phyloP scores from a whole-genome alignment of 2,797 vertebrate genomes.

The Argya squamiceps region DNA sequence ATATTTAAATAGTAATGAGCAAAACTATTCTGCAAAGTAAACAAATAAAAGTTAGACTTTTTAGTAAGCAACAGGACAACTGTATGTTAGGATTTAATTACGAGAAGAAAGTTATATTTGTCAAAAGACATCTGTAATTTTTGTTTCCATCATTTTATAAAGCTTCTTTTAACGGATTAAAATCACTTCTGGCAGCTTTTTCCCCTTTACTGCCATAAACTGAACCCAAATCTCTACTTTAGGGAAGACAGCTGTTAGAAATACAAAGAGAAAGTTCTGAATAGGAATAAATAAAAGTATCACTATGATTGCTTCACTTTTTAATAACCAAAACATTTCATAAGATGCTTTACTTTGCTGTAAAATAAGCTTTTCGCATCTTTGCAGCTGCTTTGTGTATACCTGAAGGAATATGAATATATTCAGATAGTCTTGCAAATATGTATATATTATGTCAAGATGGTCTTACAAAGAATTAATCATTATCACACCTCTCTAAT shows the following conservation, averaged over 20 bases:
- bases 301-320: not conserved
- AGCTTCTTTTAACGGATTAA: constrained; percentile 38
- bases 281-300: constrained; percentile 4
- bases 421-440: not conserved
- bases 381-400: not conserved
- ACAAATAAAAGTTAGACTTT: not conserved
- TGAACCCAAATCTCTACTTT: not conserved
- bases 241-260: not conserved
- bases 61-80: not conserved
- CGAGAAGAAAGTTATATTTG: not conserved
- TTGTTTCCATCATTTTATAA: not conserved
- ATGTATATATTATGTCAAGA: not conserved
- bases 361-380: not conserved
- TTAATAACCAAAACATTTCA: not conserved
- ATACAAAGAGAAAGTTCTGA: constrained; percentile 10
- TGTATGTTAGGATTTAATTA: not conserved
- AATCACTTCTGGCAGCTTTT: not conserved
- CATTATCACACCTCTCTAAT: not conserved
- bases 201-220: not conserved
- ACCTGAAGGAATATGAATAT: not conserved
- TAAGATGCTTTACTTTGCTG: not conserved
- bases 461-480: not conserved
- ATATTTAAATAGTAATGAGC: not conserved
- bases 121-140: not conserved
- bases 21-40: not conserved